These are phyloP conservation scores for Drosophila parthenogenetica DNA, from an alignment of 2,888 invertebrate genomes.

Conservation along the genomic window DNA sequence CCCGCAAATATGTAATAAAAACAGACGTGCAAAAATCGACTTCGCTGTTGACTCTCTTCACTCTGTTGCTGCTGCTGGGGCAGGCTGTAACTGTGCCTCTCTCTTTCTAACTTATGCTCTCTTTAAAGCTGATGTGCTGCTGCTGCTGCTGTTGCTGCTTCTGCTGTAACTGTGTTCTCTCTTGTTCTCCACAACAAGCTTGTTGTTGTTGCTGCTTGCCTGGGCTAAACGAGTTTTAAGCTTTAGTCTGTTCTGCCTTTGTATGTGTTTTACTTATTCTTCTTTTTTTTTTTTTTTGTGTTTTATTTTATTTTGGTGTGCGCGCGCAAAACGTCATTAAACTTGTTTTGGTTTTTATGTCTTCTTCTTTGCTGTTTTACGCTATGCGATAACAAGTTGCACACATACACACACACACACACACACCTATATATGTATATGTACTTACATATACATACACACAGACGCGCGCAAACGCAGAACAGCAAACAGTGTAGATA, in stretches of 20 bases:
- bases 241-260: constrained; percentile 32
- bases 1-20: constrained; percentile 71
- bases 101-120: constrained; percentile 2
- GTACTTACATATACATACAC: background rate
- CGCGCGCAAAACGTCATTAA: constrained; percentile 82
- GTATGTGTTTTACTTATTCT: constrained; percentile 42
- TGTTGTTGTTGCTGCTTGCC: constrained; percentile 10
- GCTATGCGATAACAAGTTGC: constrained; percentile 81
- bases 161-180: constrained; percentile 44
- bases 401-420: constrained; percentile 44
- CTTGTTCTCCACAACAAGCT: constrained; percentile 27
- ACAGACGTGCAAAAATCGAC: constrained; percentile 70
- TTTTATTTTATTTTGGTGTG: constrained; percentile 50
- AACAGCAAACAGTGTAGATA: constrained; percentile 63
- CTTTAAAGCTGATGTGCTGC: constrained; percentile 11
- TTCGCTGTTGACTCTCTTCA: constrained; percentile 1
- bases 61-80: constrained; percentile 1
- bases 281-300: constrained; percentile 13
- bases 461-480: constrained; percentile 53
- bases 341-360: constrained; percentile 80
- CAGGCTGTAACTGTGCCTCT: constrained; percentile 20
- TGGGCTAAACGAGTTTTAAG: constrained; percentile 52
- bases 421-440: background rate
- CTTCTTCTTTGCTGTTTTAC: constrained; percentile 62
- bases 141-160: constrained; percentile 14